Evolutionary conservation across 1,140 invertebrate genomes (phyloP), one percentile per base, ranked within the genome.

Genomic region (Homarus americanus): DNA sequence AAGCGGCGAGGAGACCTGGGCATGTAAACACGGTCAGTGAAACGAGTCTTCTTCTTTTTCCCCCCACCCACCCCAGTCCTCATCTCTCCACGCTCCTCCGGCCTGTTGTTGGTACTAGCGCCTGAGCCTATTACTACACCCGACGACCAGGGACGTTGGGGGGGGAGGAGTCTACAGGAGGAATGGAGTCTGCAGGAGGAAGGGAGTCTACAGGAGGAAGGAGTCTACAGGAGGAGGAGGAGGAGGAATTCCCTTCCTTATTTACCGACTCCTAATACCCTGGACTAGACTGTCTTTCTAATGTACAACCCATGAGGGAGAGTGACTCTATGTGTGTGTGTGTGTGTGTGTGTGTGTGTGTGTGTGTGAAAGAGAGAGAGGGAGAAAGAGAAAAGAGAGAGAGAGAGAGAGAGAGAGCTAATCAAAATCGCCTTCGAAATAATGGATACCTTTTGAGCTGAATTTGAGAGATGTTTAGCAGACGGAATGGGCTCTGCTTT

Each of bases 391-490:
- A 82, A 63, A 72, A 58, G 34, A n/a, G 38, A 44, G 53, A 78
- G 15, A 32, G 36, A 78, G 36, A 66, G 34, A 66, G 9, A 66
- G 28, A 66, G 49, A 44, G 73, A 88, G 78, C 87, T 88, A 88
- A 88, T 88, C 87, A 88, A 88, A 88, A 88, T 88, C 76, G 87
- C 87, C 87, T 88, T 72, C 63, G 87, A 88, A 88, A 88, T 88
- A 88, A 88, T 88, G 87, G 87, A 82, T 88, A 88, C 58, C 87
- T 88, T 88, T 88, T 72, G 87, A 80, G 78, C 40, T 36, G 87
- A 82, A 88, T 88, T 88, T 88, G 87, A 88, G 87, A 88, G 87
- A 88, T 88, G 87, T 88, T 88, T 88, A 88, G 87, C 87, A 88
- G 87, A 88, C 38, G 87, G 87, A 88, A 82, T 82, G 78, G 76